Percentiles rank a stretch among this genome's conserved stretches.
phyloP scores from a whole-genome alignment of 2,113 vertebrate species.

The Clarias macrocephalus region DNA sequence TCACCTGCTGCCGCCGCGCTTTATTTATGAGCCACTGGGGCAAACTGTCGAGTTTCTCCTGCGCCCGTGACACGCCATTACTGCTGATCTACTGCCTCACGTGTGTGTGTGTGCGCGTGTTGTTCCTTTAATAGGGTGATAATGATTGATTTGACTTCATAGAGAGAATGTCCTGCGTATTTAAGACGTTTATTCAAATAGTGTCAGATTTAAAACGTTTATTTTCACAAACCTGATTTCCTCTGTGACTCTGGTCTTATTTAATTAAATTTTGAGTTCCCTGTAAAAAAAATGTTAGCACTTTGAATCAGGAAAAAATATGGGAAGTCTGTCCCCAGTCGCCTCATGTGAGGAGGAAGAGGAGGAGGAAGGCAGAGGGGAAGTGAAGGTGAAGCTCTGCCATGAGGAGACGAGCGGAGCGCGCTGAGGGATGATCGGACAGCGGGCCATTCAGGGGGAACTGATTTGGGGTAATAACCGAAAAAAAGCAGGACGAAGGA shows the following conservation, averaged over 20 bases:
- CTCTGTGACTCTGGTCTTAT: neutral
- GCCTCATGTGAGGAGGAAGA: neutral
- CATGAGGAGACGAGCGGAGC: conserved; percentile 34
- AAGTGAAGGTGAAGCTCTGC: conserved; percentile 42
- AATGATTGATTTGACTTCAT: conserved; percentile 5
- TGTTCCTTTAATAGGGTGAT: neutral
- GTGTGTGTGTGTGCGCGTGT: conserved; percentile 28
- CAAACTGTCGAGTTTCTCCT: conserved; percentile 44
- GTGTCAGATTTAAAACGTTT: neutral
- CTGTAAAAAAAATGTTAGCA: neutral
- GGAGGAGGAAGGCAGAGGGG: neutral
- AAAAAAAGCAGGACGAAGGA: conserved; percentile 1
- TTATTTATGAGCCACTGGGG: conserved; percentile 54
- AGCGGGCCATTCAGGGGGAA: conserved; percentile 25
- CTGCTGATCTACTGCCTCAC: conserved; percentile 47
- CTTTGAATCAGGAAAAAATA: conserved; percentile 40
- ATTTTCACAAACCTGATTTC: neutral
- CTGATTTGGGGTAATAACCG: conserved; percentile 17
- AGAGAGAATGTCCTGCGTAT: neutral
- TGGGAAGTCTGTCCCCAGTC: neutral
- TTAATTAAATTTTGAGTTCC: neutral
- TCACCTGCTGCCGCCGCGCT: conserved; percentile 34
- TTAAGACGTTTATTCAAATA: conserved; percentile 8
- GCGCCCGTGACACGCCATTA: conserved; percentile 47
- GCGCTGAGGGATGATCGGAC: conserved; percentile 18